Evolutionary conservation across 2,888 invertebrate genomes (phyloP), one percentile per base, ranked within the genome.

Genomic region (Drosophila longiperda): DNA sequence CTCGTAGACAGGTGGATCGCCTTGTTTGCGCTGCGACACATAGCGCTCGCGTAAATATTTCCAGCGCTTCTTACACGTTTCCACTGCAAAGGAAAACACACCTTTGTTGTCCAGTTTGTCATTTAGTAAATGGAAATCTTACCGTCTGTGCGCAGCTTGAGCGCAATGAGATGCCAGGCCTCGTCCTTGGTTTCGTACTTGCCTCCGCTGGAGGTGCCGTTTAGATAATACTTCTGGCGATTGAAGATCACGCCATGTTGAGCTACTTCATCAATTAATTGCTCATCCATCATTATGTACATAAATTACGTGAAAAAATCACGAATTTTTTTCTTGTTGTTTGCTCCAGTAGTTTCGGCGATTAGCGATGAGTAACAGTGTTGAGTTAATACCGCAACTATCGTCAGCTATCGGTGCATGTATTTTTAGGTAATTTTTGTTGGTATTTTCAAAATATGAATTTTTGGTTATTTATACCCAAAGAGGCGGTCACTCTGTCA

Each of bases 21-120:
- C 92, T 67, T 93, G 93, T 68, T 93, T 93, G 3, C 93, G 91
- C 68, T 93, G 93, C 3, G 93, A 93, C 0, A 93, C 93, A 69
- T 93, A 93, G 1, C 93, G 91, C 61, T 93, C 93, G 4, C 93
- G 90, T 11, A 93, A 66, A 59, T 93, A 93, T 75, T 93, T 93
- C 93, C 93, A 93, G 2, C 93, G 92, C 73, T 93, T 93, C 61
- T 93, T 93, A 73, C 93, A 93, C 9, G 92, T 91, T 73, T 93
- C 93, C 68, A 93, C 93, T 93, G 65, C 29, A 55, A 45, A 62
- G 36, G 7, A 17, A 40, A 36, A 83, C 7, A 38, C 33, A 42
- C 29, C 9, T 38, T 34, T 61, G 52, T 55, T 66, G 29, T 23
- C 36, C 15, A 55, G 49, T 33, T 67, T 67, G 26, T 55, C 26